These are phyloP conservation scores for Pseudochirops corinnae DNA, from an alignment of 2,797 vertebrate species.

Conservation along the genomic window DNA sequence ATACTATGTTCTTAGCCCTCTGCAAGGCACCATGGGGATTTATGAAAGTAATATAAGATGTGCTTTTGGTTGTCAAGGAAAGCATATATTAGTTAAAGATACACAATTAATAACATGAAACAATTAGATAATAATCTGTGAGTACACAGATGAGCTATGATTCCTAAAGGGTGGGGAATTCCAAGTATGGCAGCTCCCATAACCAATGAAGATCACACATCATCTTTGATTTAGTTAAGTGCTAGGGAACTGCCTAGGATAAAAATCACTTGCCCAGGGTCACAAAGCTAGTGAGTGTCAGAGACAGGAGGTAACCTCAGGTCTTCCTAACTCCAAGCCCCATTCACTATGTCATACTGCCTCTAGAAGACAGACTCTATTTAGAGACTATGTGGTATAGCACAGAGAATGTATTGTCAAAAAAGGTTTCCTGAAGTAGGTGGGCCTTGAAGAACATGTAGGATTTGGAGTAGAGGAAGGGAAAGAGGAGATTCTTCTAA, in stretches of 20 bases:
- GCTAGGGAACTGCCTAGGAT: neutral
- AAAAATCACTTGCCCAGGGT: neutral
- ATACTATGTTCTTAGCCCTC: neutral
- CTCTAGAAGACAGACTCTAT: neutral
- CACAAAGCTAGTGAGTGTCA: neutral
- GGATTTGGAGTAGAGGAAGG: neutral
- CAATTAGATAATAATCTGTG: neutral
- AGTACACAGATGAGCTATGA: neutral
- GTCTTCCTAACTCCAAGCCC: neutral
- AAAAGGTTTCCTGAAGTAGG: neutral
- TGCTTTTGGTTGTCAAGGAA: neutral
- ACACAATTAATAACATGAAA: neutral
- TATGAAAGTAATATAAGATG: neutral
- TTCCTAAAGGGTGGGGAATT: neutral
- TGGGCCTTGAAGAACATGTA: neutral
- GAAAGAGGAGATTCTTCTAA: neutral
- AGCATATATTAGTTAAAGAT: neutral
- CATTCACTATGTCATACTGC: neutral
- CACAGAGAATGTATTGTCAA: neutral
- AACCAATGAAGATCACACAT: neutral
- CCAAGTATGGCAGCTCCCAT: neutral
- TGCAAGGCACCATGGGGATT: neutral
- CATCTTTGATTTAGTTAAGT: neutral
- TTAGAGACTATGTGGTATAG: neutral
- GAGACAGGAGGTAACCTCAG: neutral